A percentile compares a stretch with the other conserved stretches of the same genome.
These are phyloP conservation scores for Carabus problematicus DNA, from an alignment of 2,888 invertebrate species.

Conservation along the genomic window DNA sequence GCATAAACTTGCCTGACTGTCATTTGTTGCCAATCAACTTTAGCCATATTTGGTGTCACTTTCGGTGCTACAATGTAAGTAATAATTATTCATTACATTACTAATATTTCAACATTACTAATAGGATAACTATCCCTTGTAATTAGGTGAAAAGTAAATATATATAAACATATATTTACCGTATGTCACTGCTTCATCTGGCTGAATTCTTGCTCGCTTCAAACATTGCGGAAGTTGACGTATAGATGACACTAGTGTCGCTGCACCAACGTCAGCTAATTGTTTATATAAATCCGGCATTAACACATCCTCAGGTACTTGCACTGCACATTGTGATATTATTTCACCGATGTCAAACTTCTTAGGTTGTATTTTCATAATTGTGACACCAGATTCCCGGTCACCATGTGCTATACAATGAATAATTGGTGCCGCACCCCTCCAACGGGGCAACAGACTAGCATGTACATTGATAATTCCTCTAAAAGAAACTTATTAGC, in stretches of 20 bases:
- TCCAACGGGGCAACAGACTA: conserved; percentile 89
- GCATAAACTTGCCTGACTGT: conserved; percentile 71
- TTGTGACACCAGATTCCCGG: conserved; percentile 78
- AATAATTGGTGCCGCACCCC: conserved; percentile 92
- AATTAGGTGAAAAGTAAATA: conserved; percentile 3
- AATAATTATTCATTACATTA: conserved; percentile 21
- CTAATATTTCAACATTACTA: too few species aligned
- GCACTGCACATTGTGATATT: conserved; percentile 65
- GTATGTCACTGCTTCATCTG: conserved; percentile 68
- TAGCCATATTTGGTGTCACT: conserved; percentile 67
- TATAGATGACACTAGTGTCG: conserved; percentile 70
- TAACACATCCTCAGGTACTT: conserved; percentile 65
- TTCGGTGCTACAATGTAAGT: conserved; percentile 72
- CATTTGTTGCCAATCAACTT: conserved; percentile 73
- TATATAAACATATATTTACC: conserved; percentile 62
- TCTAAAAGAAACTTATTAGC: conserved; percentile 60
- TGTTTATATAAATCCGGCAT: conserved; percentile 70
- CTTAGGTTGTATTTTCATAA: conserved; percentile 85
- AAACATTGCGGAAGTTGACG: conserved; percentile 67
- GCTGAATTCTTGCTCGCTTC: conserved; percentile 67
- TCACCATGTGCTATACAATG: conserved; percentile 87
- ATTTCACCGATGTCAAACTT: conserved; percentile 83
- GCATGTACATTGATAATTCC: conserved; percentile 95
- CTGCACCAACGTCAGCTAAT: conserved; percentile 73
- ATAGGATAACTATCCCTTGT: neutral